phyloP scores from a whole-genome alignment of 1,140 invertebrate species.

The Megalonaias nervosa region DNA sequence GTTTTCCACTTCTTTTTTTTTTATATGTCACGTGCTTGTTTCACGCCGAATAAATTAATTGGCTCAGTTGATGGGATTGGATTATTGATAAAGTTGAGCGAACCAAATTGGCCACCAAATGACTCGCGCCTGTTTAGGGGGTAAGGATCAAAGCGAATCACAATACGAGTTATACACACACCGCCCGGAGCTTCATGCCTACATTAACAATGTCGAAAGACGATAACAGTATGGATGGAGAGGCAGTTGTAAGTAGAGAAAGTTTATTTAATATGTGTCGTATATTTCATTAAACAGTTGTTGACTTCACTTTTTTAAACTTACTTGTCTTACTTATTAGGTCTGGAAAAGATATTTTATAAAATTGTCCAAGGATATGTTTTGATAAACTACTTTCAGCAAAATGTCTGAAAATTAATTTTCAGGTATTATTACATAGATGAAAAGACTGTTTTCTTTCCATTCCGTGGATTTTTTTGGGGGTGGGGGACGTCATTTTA shows the following conservation, averaged over 20 bases:
- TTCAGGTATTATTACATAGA: background rate
- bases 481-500: background rate
- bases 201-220: conserved; percentile 73
- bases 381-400: background rate
- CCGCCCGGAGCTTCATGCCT: too few relatives aligned
- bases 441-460: background rate
- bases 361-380: background rate
- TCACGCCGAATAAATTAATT: conserved; percentile 61
- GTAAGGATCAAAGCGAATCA: too few relatives aligned
- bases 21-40: conserved; percentile 44
- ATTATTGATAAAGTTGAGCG: conserved; percentile 59
- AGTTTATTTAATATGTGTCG: conserved; percentile 13
- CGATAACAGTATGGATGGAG: conserved; percentile 80
- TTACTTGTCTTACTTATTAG: background rate
- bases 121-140: too few relatives aligned
- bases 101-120: conserved; percentile 34
- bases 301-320: background rate
- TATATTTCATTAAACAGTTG: background rate
- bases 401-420: background rate
- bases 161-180: too few relatives aligned
- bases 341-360: background rate
- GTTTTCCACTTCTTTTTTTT: conserved; percentile 33
- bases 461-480: background rate
- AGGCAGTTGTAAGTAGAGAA: conserved; percentile 73
- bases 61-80: conserved; percentile 55